Evolutionary conservation across 1,140 invertebrate species (phyloP).

Genomic region (Platorchestia sp.): DNA sequence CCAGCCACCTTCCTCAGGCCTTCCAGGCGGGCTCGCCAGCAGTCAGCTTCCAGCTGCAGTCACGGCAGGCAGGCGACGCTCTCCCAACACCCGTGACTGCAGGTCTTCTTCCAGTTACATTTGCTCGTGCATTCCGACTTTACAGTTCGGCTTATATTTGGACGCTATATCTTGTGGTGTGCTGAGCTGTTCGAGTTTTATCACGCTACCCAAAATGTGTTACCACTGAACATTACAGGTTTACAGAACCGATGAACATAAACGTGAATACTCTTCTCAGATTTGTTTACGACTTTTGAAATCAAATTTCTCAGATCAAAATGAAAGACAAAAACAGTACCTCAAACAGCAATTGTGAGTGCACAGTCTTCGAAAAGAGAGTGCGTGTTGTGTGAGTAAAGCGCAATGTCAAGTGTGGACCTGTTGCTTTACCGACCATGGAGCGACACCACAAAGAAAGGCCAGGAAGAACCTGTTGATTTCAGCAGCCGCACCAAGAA

Average conservation of each 20-base stretch:
- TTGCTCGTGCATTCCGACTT: background rate
- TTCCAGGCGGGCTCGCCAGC: background rate
- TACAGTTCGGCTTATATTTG: background rate
- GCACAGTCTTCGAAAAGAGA: background rate
- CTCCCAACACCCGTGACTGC: background rate
- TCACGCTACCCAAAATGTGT: background rate
- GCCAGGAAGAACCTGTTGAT: constrained; percentile 56
- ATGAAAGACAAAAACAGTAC: background rate
- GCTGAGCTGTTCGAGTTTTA: background rate
- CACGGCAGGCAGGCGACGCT: constrained; percentile 13
- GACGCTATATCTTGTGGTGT: background rate
- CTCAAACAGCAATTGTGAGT: background rate
- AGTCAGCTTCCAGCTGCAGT: constrained; percentile 44
- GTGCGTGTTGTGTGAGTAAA: constrained; percentile 4
- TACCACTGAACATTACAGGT: background rate
- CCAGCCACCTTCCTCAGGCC: background rate
- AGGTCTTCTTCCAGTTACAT: constrained; percentile 20
- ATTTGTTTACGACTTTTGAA: too few species aligned
- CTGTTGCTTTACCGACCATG: constrained; percentile 50
- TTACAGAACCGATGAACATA: background rate
- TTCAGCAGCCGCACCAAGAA: constrained; percentile 33
- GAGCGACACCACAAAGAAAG: constrained; percentile 54
- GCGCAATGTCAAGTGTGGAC: constrained; percentile 40
- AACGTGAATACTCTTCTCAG: background rate
- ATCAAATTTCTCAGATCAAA: background rate